Evolutionary conservation across 2,797 vertebrate species (phyloP).

Genomic region (Cryptoblepharus egeriae): DNA sequence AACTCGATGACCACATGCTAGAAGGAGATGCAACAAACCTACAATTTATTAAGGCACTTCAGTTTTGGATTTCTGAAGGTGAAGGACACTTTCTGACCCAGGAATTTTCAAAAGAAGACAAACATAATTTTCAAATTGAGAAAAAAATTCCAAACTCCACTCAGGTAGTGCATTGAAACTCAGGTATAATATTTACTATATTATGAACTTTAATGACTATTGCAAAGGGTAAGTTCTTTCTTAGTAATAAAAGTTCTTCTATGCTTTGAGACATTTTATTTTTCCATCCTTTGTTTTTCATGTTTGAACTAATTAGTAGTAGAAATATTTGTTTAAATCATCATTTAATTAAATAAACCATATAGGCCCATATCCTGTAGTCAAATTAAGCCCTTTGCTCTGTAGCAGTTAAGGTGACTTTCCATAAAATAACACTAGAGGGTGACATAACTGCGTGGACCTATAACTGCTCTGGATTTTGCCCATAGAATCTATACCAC

Average conservation of each 20-base stretch:
- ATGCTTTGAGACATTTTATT: not conserved
- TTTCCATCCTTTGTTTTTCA: not conserved
- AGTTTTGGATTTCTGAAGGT: slow-evolving; percentile 66
- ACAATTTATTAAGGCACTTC: slow-evolving; percentile 65
- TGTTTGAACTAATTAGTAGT: not conserved
- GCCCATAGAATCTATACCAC: no score
- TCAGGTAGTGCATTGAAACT: not conserved
- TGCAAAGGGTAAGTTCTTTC: not conserved
- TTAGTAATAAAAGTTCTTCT: not conserved
- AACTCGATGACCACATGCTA: slow-evolving; percentile 69
- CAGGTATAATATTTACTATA: not conserved
- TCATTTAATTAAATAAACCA: no score
- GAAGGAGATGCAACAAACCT: slow-evolving; percentile 67
- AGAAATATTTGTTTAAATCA: not conserved
- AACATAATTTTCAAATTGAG: slow-evolving; percentile 10
- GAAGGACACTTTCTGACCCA: slow-evolving; percentile 69
- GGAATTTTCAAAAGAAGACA: slow-evolving; percentile 25
- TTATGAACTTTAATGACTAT: not conserved
- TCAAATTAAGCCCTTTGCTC: no score
- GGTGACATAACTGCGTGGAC: no score
- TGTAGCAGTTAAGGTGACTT: no score
- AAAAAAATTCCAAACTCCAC: not conserved
- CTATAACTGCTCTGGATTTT: no score
- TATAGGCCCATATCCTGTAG: no score
- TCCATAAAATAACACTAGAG: no score